A percentile compares a stretch with the other conserved stretches of the same genome.
Evolutionary conservation across 2,797 vertebrate genomes (phyloP).

Genomic region (Salarias fasciatus): DNA sequence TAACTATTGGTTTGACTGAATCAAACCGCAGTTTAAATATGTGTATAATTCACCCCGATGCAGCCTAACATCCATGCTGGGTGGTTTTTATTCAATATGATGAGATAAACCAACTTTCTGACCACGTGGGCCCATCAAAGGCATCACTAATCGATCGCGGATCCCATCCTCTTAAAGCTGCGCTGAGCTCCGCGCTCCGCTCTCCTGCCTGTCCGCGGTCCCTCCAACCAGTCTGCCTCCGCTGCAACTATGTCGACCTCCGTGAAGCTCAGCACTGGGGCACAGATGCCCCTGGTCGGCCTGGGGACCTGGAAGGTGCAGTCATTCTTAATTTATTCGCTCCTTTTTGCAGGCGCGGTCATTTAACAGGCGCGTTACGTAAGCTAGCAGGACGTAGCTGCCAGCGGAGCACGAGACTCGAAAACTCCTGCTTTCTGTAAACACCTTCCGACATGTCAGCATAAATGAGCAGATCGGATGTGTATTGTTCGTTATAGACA

Average conservation of each 20-base stretch:
- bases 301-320: slow-evolving; percentile 84
- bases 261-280: slow-evolving; percentile 77
- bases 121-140: slow-evolving; percentile 10
- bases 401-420: not conserved
- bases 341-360: not conserved
- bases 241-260: slow-evolving; percentile 66
- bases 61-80: too few relatives aligned
- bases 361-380: too few relatives aligned
- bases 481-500: too few relatives aligned
- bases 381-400: slow-evolving; percentile 13
- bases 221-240: too few relatives aligned
- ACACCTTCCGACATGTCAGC: fast-evolving
- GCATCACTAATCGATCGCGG: slow-evolving; percentile 57
- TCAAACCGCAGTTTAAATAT: too few relatives aligned
- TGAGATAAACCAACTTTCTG: too few relatives aligned
- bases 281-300: slow-evolving; percentile 74
- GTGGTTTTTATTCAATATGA: too few relatives aligned
- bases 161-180: not conserved
- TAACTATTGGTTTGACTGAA: too few relatives aligned
- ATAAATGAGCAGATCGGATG: not conserved
- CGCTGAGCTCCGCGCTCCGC: not conserved
- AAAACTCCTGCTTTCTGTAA: not conserved
- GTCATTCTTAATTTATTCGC: slow-evolving; percentile 5
- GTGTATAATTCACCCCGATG: too few relatives aligned
- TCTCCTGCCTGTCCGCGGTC: too few relatives aligned